phyloP scores from a whole-genome alignment of 2,888 invertebrate genomes.

The Netelia virgata region DNA sequence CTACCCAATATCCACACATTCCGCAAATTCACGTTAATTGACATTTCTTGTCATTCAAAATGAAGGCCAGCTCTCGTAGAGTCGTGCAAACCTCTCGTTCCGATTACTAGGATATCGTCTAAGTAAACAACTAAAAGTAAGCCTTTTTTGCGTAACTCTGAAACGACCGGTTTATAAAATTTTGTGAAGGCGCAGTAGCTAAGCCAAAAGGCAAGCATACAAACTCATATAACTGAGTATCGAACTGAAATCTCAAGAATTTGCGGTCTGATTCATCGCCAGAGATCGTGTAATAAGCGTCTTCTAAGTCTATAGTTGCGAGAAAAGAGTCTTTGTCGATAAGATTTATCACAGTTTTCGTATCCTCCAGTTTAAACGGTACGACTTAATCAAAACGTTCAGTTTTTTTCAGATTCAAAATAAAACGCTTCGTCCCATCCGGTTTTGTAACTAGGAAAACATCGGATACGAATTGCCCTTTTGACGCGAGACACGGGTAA shows the following conservation, averaged over 20 bases:
- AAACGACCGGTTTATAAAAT: constrained; percentile 51
- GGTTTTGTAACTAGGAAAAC: constrained; percentile 36
- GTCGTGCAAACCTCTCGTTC: not conserved
- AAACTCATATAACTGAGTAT: constrained; percentile 26
- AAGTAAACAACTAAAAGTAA: constrained; percentile 52
- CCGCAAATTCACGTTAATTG: constrained; percentile 53
- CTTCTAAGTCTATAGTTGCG: constrained; percentile 24
- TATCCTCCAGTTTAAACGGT: constrained; percentile 54
- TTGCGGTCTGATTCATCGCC: constrained; percentile 3
- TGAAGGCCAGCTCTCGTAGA: constrained; percentile 32
- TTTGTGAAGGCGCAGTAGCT: constrained; percentile 47
- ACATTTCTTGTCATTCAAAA: constrained; percentile 42
- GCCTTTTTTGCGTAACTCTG: constrained; percentile 34
- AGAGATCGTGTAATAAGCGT: constrained; percentile 34
- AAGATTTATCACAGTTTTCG: constrained; percentile 38
- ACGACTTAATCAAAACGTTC: constrained; percentile 21
- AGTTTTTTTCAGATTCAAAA: constrained; percentile 30
- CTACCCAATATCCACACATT: constrained; percentile 57
- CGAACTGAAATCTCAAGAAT: constrained; percentile 41
- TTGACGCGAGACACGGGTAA: constrained; percentile 25
- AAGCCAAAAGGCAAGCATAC: constrained; percentile 49
- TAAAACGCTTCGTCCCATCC: constrained; percentile 28
- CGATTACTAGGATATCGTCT: constrained; percentile 59
- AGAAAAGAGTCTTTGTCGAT: constrained; percentile 16
- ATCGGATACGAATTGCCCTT: constrained; percentile 32